Base-by-base conservation (phyloP, 2,797 vertebrate genomes). In the Chlorospingus flavigularis region DNA sequence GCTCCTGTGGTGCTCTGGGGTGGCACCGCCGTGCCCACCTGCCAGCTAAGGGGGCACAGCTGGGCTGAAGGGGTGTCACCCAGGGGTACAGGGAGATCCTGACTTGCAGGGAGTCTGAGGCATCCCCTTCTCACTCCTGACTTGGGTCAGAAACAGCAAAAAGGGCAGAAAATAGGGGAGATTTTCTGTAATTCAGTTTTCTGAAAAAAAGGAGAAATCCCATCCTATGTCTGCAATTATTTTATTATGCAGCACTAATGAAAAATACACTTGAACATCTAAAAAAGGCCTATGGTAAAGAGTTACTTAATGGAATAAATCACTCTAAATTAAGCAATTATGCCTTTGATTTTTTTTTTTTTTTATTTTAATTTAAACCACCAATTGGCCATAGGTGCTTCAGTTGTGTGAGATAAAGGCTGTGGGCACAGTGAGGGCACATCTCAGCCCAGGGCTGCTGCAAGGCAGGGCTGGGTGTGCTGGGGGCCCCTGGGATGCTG, bases 211-310 rank as follows among this genome's bases (percentile, higher is more conserved):
- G 40, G 92, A 83, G 91, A 86, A 93, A 96, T 94, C 94, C 82
- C 26, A 35, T 78, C 86, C 81, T 83, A 57, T 90, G 94, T 78
- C 95, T 85, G 86, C 90, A 95, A 96, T 97, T 97, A 97, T 97
- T 97, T 95, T 97, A 96, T 97, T 97, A 96, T 94, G 90, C 90
- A 95, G 95, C 66, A 57, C 94, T 96, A 97, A 97, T 95, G 94
- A 96, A 97, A 97, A 96, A 92, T 92, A 96, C 93, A 91, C 71
- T 96, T 66, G 72, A 96, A 97, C 91, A 88, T 86, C 93, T 96
- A 78, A 95, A 94, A 96, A 88, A 92, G 87, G 86, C 88, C 92
- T 86, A 67, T 84, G 93, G 94, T 78, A 95, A 95, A 91, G 96
- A 93, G 66, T 94, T 94, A 93, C 91, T 95, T 97, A 97, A 95